Base-by-base conservation (phyloP, 2,888 invertebrate genomes). In the Sphaerophoria rueppellii region DNA sequence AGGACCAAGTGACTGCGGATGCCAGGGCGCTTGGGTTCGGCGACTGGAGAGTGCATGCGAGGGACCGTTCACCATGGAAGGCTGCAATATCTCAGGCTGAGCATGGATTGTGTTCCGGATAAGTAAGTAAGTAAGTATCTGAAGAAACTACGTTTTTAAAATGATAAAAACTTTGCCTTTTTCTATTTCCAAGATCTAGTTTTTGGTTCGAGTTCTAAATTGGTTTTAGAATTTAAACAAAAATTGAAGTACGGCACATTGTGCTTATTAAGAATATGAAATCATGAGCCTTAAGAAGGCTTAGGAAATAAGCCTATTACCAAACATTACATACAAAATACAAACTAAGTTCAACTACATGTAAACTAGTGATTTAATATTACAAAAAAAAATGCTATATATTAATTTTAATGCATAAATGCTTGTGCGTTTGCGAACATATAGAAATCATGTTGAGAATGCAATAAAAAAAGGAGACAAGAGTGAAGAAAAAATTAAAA, bases 361-460 rank as follows among this genome's bases (percentile, higher is more conserved):
- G 4, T 46, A 46, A 32, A n/a, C 32, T 14, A 48, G 7, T 48
- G 32, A 46, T 2, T 24, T 24, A 24, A 24, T 24, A 24, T 24
- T 24, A n/a, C 2, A 24, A 24, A 24, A 24, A 24, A 24, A 24
- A 37, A 50, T 52, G 35, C 60, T 75, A 71, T 67, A 76, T 60
- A 81, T 81, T 71, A 75, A 79, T 24, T 58, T 48, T 72, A 63
- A 75, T 83, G 67, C 71, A 75, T 5, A 57, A 67, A 79, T 79
- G 82, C 71, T 43, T 67, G 65, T 50, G 50, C 58, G 61, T 50
- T 65, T 4, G n/a, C 12, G 37, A 52, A 52, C 58, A 55, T 58
- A 46, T 75, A 74, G 60, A 48, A 65, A 43, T 32, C 2, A 50
- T 72, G 24, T 11, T 40, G 34, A 67, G 4, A 61, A 60, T 34